Evolutionary conservation across 2,888 invertebrate species (phyloP).

Genomic region (Lycophotia porphyrea): DNA sequence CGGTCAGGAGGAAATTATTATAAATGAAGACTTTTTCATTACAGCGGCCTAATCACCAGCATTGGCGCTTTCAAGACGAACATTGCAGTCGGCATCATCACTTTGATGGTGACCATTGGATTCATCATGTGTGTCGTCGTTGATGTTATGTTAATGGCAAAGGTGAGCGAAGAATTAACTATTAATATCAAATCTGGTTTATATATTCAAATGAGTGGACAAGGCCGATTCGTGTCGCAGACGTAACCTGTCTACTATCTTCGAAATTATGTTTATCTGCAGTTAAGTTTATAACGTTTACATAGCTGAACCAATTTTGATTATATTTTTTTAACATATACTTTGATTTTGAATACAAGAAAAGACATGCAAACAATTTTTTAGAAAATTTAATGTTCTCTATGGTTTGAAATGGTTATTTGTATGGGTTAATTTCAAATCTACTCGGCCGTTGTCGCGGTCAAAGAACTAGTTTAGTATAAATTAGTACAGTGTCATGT

Average conservation of each 20-base stretch:
- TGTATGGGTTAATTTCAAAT: not conserved
- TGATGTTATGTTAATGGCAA: conserved; percentile 95
- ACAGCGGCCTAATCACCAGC: conserved; percentile 94
- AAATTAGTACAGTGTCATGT: conserved; percentile 6
- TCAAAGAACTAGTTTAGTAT: conserved; percentile 5
- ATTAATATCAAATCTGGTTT: conserved; percentile 9
- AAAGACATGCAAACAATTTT: not conserved
- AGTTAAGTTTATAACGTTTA: not conserved
- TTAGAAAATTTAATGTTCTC: no score
- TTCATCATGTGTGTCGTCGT: conserved; percentile 94
- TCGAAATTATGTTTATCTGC: not conserved
- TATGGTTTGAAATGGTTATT: not conserved
- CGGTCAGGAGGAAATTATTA: not conserved
- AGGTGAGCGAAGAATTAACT: conserved; percentile 91
- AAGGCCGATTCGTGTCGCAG: not conserved
- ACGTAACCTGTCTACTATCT: not conserved
- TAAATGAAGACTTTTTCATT: conserved; percentile 21
- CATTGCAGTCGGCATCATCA: conserved; percentile 94
- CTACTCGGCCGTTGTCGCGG: not conserved
- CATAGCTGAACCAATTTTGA: not conserved
- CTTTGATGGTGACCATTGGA: conserved; percentile 94
- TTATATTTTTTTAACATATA: not conserved
- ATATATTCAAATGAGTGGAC: not conserved
- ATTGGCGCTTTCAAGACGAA: conserved; percentile 91
- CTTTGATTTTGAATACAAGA: no score